Conservation (phyloP, 2,113 vertebrate species). For the Chamaetylas fuelleborni region DNA sequence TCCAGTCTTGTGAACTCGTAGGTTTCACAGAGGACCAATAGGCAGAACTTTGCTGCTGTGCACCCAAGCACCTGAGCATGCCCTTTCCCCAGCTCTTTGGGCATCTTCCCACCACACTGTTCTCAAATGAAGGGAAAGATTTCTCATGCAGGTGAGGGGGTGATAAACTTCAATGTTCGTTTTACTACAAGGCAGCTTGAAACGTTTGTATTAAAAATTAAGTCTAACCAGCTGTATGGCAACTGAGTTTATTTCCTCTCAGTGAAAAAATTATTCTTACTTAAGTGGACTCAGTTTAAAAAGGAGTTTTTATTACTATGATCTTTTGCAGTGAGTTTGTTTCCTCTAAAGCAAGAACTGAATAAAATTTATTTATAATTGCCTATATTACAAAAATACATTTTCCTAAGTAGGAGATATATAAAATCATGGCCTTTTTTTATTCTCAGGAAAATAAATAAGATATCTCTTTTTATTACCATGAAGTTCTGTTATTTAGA, state of each 20-base stretch:
- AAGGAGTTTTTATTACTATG: not conserved
- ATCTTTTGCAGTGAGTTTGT: not conserved
- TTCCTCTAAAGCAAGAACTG: not conserved
- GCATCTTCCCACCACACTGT: not conserved
- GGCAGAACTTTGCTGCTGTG: not conserved
- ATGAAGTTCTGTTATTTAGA: not conserved
- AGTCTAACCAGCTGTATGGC: not conserved
- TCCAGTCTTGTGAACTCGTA: not conserved
- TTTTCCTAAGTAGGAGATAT: not conserved
- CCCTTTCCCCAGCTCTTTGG: not conserved
- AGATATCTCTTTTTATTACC: not conserved
- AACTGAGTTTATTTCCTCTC: not conserved
- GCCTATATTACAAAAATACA: not conserved
- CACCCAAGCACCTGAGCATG: fast-evolving
- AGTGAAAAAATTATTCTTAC: not conserved
- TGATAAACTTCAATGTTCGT: not conserved
- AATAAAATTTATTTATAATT: slow-evolving; percentile 6
- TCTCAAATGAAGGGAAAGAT: not conserved
- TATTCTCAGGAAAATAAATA: not conserved
- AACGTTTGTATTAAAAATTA: not conserved
- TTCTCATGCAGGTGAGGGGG: not conserved
- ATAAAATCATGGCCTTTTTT: not conserved
- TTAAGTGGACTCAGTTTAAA: not conserved
- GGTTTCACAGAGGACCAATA: not conserved
- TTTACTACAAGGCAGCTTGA: not conserved